phyloP scores from a whole-genome alignment of 2,888 invertebrate species.

The Leptothorax acervorum region DNA sequence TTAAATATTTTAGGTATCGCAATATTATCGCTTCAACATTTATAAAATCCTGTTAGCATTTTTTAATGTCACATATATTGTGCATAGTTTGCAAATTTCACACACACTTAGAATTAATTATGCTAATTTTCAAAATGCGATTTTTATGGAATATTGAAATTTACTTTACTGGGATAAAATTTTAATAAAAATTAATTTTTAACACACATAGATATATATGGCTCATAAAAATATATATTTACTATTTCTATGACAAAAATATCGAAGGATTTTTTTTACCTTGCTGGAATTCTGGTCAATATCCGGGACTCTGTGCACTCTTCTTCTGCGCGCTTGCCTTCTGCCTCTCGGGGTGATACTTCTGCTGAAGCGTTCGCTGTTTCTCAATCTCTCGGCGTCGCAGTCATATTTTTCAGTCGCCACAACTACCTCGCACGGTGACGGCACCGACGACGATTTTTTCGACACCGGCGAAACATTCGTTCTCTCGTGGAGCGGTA shows the following conservation, averaged over 20 bases:
- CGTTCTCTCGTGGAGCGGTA: constrained; percentile 83
- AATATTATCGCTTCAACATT: background rate
- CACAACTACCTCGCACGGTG: constrained; percentile 80
- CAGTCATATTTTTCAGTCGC: constrained; percentile 86
- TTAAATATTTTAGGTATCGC: background rate
- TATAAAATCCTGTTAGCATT: background rate
- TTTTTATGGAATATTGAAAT: constrained; percentile 1
- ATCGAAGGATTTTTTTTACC: constrained; percentile 67
- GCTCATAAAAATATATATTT: background rate
- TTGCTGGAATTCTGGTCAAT: constrained; percentile 80
- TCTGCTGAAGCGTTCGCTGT: constrained; percentile 89
- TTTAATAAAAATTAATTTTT: constrained; percentile 1
- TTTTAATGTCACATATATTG: background rate
- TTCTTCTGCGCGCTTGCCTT: constrained; percentile 81
- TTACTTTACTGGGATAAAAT: background rate
- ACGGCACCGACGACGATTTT: constrained; percentile 79
- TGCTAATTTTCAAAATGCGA: background rate
- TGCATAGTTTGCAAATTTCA: background rate
- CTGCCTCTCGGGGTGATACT: constrained; percentile 88
- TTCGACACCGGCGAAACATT: constrained; percentile 83
- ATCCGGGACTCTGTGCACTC: constrained; percentile 78
- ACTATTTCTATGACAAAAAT: background rate
- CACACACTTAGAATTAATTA: constrained; percentile 3
- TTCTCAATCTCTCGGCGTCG: constrained; percentile 89
- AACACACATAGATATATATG: background rate